Base-by-base conservation (phyloP, 2,888 invertebrate genomes). In the Cremastinae sp. region DNA sequence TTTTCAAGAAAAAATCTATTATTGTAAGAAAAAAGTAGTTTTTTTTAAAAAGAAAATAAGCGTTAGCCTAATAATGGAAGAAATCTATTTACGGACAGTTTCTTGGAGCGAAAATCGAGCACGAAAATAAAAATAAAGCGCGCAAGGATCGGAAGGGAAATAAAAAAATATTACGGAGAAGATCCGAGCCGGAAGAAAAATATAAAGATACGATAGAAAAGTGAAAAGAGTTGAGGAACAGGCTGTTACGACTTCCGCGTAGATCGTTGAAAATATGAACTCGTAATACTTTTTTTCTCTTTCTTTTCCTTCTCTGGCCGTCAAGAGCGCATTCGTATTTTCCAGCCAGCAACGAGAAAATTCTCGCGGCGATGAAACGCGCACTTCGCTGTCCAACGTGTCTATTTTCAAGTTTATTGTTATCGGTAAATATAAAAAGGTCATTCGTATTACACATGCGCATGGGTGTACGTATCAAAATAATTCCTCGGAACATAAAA, bases 241-340 rank as follows among this genome's bases (percentile, higher is more conserved):
- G 45, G 35, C 5, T 56, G 39, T 59, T 37, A 1, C 5, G 8
- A 58, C 12, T 64, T 58, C 61, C n/a, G 51, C 20, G 43, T n/a
- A 39, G 61, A 43, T 61, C n/a, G 47, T 53, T 41, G 18, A 45
- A 61, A 61, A 53, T 45, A 37, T 61, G 47, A 37, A 35, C 49
- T 61, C 10, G 22, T 39, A 28, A 28, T 28, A 4, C 39, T 5
- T 61, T 47, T 28, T 37, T 39, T 51, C 49, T 51, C 39, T n/a
- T 8, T 10, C 35, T 37, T 39, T 51, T 49, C 39, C 39, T n/a
- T 8, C 4, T 20, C 47, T n/a, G 5, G 51, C 10, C 16, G 16
- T 22, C 8, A 22, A 22, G 16, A 9, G 41, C 47, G 35, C 4
- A 37, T 2, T 14, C n/a, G 10, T 20, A 10, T 43, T 14, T 28